Evolutionary conservation across 1,140 invertebrate species (phyloP), one percentile per base, ranked within the genome.

Genomic region (Drosophila sechellia): DNA sequence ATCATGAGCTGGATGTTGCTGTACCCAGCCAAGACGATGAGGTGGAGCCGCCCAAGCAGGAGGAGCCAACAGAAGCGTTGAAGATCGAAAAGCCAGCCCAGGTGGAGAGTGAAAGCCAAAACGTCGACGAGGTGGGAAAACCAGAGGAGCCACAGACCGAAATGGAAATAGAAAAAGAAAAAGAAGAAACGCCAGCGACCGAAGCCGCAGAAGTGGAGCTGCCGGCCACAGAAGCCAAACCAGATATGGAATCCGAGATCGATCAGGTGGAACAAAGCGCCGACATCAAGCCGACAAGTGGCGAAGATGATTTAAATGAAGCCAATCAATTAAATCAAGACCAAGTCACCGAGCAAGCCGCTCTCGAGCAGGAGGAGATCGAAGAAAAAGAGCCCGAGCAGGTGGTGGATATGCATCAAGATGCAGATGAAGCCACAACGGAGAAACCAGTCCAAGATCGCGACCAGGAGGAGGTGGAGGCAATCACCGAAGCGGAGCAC

Each of bases 301-400:
- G 77, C 64, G 73, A 79, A 78, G 87, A 90, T 90, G 79, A 90
- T 90, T 89, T 89, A 89, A 89, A 89, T 89, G 80, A 80, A 89
- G 85, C 68, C 85, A 89, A 89, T 89, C 84, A 90, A 89, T 89
- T 89, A 84, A 80, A 69, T 70, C 68, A 71, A 81, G 79, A 84
- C 42, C 80, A 69, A 58, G 64, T 70, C 43, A 70, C 52, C n/a
- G 68, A 71, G 42, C 40, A 61, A 20, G 43, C 20, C 2, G 37
- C 61, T 17, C 20, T 31, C 10, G 46, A 66, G 15, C 22, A 42
- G 15, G 13, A 66, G 48, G 17, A 22, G 49, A 43, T 43, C 17
- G 45, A 45, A 37, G 48, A 75, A 31, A 53, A 60, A 35, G 56
- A 71, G 56, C 40, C 61, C 50, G 35, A 66, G 17, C 59, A 55